Evolutionary conservation across 2,797 vertebrate species (phyloP).

Genomic region (Spinibarbus caldwelli): DNA sequence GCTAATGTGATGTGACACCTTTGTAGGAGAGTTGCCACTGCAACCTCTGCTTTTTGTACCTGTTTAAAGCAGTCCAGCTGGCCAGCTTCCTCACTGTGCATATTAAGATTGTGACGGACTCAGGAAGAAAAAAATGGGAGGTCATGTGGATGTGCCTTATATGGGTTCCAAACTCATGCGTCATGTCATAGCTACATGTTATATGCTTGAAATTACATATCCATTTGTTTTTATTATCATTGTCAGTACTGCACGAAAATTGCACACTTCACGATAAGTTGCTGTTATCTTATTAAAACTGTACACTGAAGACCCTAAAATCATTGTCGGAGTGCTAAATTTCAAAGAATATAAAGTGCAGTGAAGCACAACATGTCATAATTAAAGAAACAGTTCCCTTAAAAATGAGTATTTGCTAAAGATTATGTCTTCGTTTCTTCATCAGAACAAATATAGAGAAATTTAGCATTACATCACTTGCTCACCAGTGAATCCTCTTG

Average conservation of each 20-base stretch:
- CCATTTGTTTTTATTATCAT: constrained; percentile 51
- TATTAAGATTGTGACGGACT: constrained; percentile 43
- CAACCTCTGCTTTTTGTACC: constrained; percentile 48
- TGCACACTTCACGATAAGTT: constrained; percentile 72
- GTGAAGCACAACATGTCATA: neutral
- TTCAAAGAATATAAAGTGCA: neutral
- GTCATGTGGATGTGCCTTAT: constrained; percentile 73
- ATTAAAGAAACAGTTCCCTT: neutral
- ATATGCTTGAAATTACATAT: constrained; percentile 67
- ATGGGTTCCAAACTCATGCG: constrained; percentile 68
- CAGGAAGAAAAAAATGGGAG: constrained; percentile 50
- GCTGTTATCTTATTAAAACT: constrained; percentile 75
- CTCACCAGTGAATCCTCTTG: neutral
- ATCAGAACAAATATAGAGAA: neutral
- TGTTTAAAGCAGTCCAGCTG: constrained; percentile 54
- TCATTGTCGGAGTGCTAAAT: constrained; percentile 1
- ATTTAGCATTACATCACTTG: neutral
- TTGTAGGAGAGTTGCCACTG: constrained; percentile 49
- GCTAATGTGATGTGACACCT: constrained; percentile 65
- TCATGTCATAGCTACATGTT: constrained; percentile 65
- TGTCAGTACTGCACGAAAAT: constrained; percentile 74
- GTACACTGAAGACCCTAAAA: constrained; percentile 28
- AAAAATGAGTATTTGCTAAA: neutral
- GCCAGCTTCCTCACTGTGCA: constrained; percentile 49
- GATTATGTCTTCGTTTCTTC: neutral